Conservation (phyloP, 1,140 invertebrate species). For the Heliconius eleuchia region DNA sequence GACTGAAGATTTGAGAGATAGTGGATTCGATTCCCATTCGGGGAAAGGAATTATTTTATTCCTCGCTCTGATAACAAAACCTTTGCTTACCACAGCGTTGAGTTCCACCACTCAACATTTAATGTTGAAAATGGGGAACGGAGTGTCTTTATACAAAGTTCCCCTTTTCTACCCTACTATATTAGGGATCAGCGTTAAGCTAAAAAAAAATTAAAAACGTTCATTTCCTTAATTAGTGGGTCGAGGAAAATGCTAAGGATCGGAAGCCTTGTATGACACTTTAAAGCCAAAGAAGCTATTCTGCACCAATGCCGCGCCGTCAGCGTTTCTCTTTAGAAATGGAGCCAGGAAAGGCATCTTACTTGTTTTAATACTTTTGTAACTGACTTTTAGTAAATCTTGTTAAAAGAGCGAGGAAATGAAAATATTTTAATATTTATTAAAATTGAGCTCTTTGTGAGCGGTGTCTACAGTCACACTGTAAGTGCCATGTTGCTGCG, state of each 20-base stretch:
- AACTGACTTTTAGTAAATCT: background rate
- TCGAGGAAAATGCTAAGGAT: slow-evolving; percentile 10
- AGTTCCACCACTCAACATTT: background rate
- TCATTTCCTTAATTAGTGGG: background rate
- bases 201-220: background rate
- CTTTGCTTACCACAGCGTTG: background rate
- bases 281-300: slow-evolving; percentile 34
- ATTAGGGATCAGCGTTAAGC: background rate
- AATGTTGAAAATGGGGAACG: background rate
- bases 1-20: background rate
- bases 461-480: no score
- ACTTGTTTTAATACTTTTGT: background rate
- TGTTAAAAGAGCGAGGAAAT: no score
- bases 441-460: no score
- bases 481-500: no score
- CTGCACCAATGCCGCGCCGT: slow-evolving; percentile 34
- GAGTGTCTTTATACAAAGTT: background rate
- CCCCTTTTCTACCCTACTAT: background rate
- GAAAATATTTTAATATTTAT: background rate
- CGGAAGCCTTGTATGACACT: slow-evolving; percentile 8
- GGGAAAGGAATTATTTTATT: background rate
- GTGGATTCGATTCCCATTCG: background rate
- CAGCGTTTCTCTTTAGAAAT: slow-evolving; percentile 38
- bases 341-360: slow-evolving; percentile 32
- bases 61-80: background rate